A percentile compares a stretch with the other conserved stretches of the same genome.
Evolutionary conservation across 2,113 vertebrate species (phyloP).

Genomic region (Nansenia antarctica): DNA sequence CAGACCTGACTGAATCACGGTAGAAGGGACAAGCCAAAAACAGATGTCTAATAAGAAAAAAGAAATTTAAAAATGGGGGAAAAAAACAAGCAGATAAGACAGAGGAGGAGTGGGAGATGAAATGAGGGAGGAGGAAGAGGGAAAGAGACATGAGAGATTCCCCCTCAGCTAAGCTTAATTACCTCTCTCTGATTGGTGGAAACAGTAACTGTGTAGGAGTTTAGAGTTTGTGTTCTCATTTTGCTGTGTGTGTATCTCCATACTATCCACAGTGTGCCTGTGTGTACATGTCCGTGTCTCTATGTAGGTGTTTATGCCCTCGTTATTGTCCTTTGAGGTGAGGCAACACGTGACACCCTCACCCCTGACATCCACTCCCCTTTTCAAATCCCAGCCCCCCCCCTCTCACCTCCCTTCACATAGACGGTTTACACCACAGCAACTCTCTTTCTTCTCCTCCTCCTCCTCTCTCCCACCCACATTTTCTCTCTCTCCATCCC

Average conservation of each 20-base stretch:
- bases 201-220: background rate
- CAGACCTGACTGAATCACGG: background rate
- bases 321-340: background rate
- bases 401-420: conserved; percentile 29
- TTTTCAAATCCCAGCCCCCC: conserved; percentile 24
- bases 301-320: background rate
- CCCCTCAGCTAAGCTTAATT: background rate
- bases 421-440: conserved; percentile 24
- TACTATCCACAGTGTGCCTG: conserved; percentile 19
- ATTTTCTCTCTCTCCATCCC: conserved; percentile 45
- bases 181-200: background rate
- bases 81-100: background rate
- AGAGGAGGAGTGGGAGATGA: background rate
- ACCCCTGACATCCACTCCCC: conserved; percentile 26
- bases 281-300: conserved; percentile 17
- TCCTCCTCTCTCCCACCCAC: conserved; percentile 64
- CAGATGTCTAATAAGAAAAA: no score
- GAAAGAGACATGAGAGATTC: background rate
- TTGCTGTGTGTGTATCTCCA: background rate
- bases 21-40: background rate
- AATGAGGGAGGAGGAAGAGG: background rate
- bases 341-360: background rate
- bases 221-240: background rate
- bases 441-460: conserved; percentile 43
- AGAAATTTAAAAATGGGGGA: no score